These are phyloP conservation scores for Zootermopsis nevadensis DNA, from an alignment of 2,888 invertebrate genomes.

Conservation along the genomic window DNA sequence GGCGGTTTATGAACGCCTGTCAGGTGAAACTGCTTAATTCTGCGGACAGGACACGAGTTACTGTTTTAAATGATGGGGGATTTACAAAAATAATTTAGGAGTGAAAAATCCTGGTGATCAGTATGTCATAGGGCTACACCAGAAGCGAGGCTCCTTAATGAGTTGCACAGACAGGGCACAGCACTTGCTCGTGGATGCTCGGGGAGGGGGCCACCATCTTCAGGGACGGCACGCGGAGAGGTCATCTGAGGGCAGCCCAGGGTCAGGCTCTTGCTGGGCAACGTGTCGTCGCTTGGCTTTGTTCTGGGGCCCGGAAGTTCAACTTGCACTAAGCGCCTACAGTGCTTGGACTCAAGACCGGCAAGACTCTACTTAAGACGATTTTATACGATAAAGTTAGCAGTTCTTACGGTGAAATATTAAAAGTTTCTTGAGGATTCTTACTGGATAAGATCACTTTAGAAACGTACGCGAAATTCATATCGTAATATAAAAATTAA, in stretches of 20 bases:
- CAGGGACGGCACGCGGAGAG: constrained; percentile 35
- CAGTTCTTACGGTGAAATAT: too few species aligned
- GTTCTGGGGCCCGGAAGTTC: not conserved
- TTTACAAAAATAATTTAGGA: too few species aligned
- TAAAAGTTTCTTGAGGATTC: too few species aligned
- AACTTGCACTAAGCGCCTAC: not conserved
- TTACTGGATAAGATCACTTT: too few species aligned
- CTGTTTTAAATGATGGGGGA: not conserved
- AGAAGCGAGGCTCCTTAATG: constrained; percentile 3
- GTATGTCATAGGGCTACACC: not conserved
- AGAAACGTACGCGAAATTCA: too few species aligned
- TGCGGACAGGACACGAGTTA: not conserved
- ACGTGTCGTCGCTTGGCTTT: constrained; percentile 10
- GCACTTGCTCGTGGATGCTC: not conserved
- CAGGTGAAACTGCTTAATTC: not conserved
- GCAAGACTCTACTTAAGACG: too few species aligned
- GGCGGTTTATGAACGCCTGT: not conserved
- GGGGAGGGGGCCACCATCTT: constrained; percentile 3
- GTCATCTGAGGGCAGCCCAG: constrained; percentile 28
- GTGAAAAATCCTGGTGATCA: too few species aligned
- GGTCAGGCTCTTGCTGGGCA: not conserved
- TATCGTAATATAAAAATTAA: too few species aligned
- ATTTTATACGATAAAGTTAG: too few species aligned
- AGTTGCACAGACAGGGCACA: not conserved
- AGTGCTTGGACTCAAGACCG: constrained; percentile 5